Base-by-base conservation (phyloP, 1,140 invertebrate genomes). In the Halictus rubicundus region DNA sequence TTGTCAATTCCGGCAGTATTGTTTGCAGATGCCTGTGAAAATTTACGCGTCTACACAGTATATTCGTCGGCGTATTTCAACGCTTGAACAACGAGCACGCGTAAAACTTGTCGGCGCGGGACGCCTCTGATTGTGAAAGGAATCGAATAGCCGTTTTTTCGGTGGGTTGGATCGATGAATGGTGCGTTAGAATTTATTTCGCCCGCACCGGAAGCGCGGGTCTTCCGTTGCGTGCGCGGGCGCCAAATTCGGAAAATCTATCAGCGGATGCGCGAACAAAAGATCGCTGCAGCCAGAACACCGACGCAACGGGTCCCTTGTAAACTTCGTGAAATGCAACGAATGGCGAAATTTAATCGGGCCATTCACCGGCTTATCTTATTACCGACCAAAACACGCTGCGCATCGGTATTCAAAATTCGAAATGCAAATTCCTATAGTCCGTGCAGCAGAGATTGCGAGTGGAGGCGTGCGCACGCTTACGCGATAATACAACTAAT, bases 341-440 rank as follows among this genome's bases (percentile, higher is more conserved):
- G 52, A 54, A 21, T 3, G n/a, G 49, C 9, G 5, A 19, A 27
- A 68, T 21, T 66, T 16, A 32, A 82, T 65, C 74, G 25, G 68
- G 25, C 52, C 16, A 42, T 65, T 37, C 23, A 21, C 49, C 42
- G 59, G 60, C 72, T 85, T 85, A 80, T 82, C 68, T 82, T 82
- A 85, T 85, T 85, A 54, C 16, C n/a, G n/a, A n/a, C 21, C 1
- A 16, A 27, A 27, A 16, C 60, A 27, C 27, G 57, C 49, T 54
- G 25, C 52, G 54, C 59, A 32, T 37, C 52, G 42, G 60, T 42
- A 37, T n/a, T 70, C 39, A 59, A 54, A 61, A 68, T 68, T 25
- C n/a, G 14, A 82, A 78, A 80, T 86, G n/a, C n/a, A 80, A 80
- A 85, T 82, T 85, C 42, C 27, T 21, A 16, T 23, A 46, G n/a